Evolutionary conservation across 2,113 vertebrate species (phyloP).

Genomic region (Phyllostomus hastatus): DNA sequence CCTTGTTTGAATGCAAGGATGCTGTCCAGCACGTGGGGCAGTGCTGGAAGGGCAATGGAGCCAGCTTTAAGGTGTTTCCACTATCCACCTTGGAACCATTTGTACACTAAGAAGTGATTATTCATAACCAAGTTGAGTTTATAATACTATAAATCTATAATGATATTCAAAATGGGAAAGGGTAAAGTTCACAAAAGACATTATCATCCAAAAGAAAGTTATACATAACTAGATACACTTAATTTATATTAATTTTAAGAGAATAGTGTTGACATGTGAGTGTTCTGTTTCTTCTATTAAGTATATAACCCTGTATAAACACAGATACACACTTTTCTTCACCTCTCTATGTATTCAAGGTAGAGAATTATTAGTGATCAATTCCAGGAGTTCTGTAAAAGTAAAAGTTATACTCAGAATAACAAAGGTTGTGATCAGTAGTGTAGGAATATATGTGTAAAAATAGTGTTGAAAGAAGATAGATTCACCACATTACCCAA

Average conservation of each 20-base stretch:
- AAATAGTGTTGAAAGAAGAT: background rate
- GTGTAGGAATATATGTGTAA: background rate
- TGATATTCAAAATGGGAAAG: background rate
- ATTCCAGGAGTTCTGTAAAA: background rate
- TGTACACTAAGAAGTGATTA: background rate
- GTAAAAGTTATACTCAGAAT: background rate
- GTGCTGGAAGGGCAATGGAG: background rate
- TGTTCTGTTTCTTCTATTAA: background rate
- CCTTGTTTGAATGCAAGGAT: background rate
- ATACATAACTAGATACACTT: background rate
- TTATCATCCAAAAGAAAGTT: background rate
- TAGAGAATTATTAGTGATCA: background rate
- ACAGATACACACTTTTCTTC: background rate
- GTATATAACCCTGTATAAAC: background rate
- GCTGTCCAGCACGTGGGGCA: background rate
- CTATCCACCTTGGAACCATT: background rate
- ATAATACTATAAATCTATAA: background rate
- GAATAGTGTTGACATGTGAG: background rate
- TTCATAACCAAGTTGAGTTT: conserved; percentile 14
- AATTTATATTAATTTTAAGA: conserved; percentile 20
- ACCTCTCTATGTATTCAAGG: background rate
- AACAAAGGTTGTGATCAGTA: background rate
- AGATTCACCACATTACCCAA: background rate
- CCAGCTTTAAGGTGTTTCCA: background rate
- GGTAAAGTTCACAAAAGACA: background rate